These are phyloP conservation scores for Avahi laniger DNA, from an alignment of 2,797 vertebrate genomes.

Conservation along the genomic window DNA sequence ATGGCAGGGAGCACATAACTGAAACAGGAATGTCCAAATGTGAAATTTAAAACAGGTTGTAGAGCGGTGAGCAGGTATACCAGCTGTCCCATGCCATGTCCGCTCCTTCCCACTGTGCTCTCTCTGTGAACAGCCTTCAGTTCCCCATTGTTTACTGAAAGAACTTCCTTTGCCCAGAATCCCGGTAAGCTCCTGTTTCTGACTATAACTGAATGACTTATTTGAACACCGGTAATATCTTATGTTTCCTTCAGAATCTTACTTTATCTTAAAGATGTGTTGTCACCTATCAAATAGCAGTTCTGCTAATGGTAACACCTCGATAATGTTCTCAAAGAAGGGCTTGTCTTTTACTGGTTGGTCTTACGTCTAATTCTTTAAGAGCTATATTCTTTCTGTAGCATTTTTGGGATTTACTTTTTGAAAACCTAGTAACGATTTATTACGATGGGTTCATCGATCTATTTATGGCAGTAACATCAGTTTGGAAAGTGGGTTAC, in stretches of 20 bases:
- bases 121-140: neutral
- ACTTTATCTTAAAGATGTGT: conserved; percentile 7
- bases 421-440: conserved; percentile 71
- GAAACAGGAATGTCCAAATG: neutral
- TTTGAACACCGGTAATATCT: neutral
- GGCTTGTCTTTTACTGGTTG: neutral
- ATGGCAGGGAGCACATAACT: conserved; percentile 14
- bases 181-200: neutral
- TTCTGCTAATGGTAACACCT: neutral
- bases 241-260: neutral
- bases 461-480: conserved; percentile 67
- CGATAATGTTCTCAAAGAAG: neutral
- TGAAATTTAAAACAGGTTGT: conserved; percentile 46
- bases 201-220: neutral
- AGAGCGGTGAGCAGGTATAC: neutral
- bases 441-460: conserved; percentile 60
- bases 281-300: neutral
- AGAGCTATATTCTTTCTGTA: conserved; percentile 40
- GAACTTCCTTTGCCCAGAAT: neutral
- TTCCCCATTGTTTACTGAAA: neutral
- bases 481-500: conserved; percentile 65
- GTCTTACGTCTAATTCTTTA: conserved; percentile 9
- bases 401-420: conserved; percentile 36
- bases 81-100: neutral
- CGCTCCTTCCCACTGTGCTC: neutral